Base-by-base conservation (phyloP, 2,888 invertebrate genomes). In the Diarsia dahlii region DNA sequence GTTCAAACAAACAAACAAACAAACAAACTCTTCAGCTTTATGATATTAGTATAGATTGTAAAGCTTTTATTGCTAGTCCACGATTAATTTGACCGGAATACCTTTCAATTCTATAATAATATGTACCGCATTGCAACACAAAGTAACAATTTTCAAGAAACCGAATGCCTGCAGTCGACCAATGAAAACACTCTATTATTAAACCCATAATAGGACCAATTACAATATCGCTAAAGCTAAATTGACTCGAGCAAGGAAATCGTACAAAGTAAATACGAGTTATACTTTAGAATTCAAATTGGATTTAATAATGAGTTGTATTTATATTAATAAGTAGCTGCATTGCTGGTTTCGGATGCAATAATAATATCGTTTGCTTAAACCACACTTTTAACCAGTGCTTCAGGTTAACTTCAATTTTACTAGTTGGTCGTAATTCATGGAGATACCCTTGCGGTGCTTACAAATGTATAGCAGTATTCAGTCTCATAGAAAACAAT, bases 51-150 rank as follows among this genome's bases (percentile, higher is more conserved):
- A n/a, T n/a, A n/a, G n/a, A 28, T 20, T 13, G 2, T 15, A 15
- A 28, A n/a, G 3, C 18, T 8, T 46, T 69, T 1, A 69, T 28
- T 34, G 12, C n/a, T 12, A 62, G n/a, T 58, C 66, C n/a, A 10
- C 13, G 8, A 20, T 3, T 15, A 68, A 34, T 12, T 15, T 23
- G 4, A 63, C 13, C 10, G 15, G 39, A 56, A 48, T 18, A 34
- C 20, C 23, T 56, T 65, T 62, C 8, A 50, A 23, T 58, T 60
- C 13, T 0, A 39, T 48, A 45, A 34, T 54, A 68, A 70, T 23
- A 23, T 13, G 2, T 60, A 67, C 82, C 64, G 80, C 83, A 82
- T 68, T 83, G 84, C 82, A 75, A 71, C 70, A 75, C 63, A 67
- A 67, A 60, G 46, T 50, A 70, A 70, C 9, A 52, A 50, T 72